A percentile compares a stretch with the other conserved stretches of the same genome.
Conservation (phyloP, 2,113 vertebrate genomes). For the Melanerpes aurifrons region DNA sequence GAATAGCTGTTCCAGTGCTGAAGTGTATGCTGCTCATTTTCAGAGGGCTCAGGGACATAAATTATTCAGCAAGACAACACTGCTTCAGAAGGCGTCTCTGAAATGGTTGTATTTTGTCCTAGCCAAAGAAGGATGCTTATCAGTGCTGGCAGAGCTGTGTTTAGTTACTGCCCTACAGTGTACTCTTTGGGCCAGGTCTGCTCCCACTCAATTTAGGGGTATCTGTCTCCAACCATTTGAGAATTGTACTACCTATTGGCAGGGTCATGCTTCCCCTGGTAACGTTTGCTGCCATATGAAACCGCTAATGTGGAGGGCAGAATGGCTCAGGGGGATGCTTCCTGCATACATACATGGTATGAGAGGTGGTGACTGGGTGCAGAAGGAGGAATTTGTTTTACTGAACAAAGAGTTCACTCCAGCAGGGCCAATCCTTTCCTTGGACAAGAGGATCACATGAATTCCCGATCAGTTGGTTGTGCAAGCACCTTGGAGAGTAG, state of each 20-base stretch:
- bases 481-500: neutral
- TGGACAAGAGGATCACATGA: neutral
- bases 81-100: constrained; percentile 30
- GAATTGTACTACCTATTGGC: neutral
- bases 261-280: neutral
- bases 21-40: constrained; percentile 58
- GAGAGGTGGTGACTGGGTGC: neutral
- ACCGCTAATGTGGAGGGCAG: neutral
- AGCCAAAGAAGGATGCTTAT: neutral
- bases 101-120: neutral
- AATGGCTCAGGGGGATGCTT: neutral
- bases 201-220: neutral
- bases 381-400: neutral
- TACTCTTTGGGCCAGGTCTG: neutral
- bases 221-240: neutral
- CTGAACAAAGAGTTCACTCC: neutral
- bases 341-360: neutral
- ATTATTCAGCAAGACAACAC: constrained; percentile 61
- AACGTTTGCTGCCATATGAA: neutral
- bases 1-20: neutral
- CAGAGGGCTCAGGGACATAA: constrained; percentile 26
- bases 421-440: neutral
- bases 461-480: neutral
- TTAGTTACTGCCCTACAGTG: neutral
- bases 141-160: neutral